A percentile compares a stretch with the other conserved stretches of the same genome.
Conservation (phyloP, 2,888 invertebrate species). For the Tenthredo notha region DNA sequence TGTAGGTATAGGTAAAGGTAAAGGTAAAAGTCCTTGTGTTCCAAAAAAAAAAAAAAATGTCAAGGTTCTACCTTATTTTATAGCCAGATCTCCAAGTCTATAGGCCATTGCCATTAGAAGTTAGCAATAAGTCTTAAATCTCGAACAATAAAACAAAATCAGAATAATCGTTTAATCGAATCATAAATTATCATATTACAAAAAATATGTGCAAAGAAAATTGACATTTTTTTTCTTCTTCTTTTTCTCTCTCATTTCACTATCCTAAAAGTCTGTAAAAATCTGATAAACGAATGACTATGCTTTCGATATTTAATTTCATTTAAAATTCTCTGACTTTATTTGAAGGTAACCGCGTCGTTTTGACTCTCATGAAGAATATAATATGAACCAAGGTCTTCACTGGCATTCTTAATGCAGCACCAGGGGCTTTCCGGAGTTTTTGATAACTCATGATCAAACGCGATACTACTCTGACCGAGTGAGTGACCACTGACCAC, state of each 20-base stretch:
- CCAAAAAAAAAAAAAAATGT: background rate
- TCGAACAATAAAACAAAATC: background rate
- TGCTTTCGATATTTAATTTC: background rate
- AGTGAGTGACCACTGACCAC: background rate
- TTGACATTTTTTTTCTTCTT: no score
- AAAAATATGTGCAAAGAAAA: no score
- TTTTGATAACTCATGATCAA: background rate
- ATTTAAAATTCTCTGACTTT: background rate
- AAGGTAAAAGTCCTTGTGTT: constrained; percentile 28
- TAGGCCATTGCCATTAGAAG: background rate
- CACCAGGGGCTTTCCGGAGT: background rate
- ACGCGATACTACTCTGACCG: background rate
- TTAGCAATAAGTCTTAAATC: background rate
- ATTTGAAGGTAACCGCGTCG: background rate
- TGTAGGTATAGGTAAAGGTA: no score
- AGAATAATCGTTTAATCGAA: no score
- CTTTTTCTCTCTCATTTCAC: no score
- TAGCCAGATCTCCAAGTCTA: background rate
- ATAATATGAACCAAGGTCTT: constrained; percentile 16
- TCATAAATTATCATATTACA: no score
- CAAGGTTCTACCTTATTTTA: background rate
- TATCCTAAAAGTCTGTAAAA: background rate
- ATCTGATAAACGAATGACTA: background rate
- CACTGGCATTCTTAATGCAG: background rate
- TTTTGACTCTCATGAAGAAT: background rate